Conservation (phyloP, 2,888 invertebrate species). For the Mythimna lalbum region DNA sequence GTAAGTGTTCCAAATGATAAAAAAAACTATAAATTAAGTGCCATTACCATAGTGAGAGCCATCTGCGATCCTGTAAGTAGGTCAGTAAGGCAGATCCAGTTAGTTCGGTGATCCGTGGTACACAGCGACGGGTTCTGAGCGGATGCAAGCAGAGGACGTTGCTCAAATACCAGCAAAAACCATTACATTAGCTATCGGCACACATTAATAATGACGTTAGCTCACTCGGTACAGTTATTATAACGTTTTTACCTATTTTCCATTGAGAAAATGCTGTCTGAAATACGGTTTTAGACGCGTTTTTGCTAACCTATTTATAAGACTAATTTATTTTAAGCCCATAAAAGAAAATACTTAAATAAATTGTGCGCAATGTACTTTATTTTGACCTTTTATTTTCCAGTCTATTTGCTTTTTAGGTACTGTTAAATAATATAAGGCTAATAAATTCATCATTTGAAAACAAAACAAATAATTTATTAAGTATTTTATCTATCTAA, state of each 20-base stretch:
- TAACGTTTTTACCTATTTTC: constrained; percentile 30
- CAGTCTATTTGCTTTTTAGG: no score
- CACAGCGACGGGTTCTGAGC: constrained; percentile 53
- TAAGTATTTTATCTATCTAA: no score
- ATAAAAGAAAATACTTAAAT: no score
- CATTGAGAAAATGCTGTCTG: constrained; percentile 24
- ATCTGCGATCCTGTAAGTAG: constrained; percentile 41
- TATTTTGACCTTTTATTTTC: no score
- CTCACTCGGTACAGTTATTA: constrained; percentile 43
- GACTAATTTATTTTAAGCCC: background rate
- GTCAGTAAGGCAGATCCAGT: constrained; percentile 45
- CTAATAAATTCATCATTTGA: no score
- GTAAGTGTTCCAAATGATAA: no score
- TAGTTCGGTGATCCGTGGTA: constrained; percentile 22
- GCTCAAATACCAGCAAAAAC: constrained; percentile 64
- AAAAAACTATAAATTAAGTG: background rate
- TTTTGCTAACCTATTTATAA: background rate
- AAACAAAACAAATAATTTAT: no score
- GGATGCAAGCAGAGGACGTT: constrained; percentile 58
- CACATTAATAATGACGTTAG: constrained; percentile 56
- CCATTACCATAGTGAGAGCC: constrained; percentile 7
- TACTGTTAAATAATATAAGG: no score
- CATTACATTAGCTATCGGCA: constrained; percentile 52
- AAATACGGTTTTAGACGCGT: constrained; percentile 3
- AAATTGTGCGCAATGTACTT: no score